phyloP scores from a whole-genome alignment of 2,113 vertebrate genomes.

The Platichthys flesus region DNA sequence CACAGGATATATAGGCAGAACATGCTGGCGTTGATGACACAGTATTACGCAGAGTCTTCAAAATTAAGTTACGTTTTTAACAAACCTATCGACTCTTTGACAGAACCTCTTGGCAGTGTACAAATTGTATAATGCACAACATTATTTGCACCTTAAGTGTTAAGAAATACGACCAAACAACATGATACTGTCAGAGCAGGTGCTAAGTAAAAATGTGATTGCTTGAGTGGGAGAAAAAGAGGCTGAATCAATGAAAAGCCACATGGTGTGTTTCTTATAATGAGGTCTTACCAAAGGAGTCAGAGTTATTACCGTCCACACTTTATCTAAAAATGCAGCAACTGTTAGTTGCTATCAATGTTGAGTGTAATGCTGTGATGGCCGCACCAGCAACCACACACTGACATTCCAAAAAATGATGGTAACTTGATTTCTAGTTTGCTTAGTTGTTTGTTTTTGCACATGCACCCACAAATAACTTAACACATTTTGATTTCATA shows the following conservation, averaged over 20 bases:
- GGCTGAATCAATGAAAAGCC: not conserved
- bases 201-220: not conserved
- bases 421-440: too few species aligned
- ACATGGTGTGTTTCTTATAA: not conserved
- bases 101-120: not conserved
- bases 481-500: too few species aligned
- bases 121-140: too few species aligned
- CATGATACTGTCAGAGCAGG: not conserved
- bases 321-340: not conserved
- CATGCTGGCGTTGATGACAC: not conserved
- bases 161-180: not conserved
- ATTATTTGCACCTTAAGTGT: constrained; percentile 5
- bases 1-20: not conserved
- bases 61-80: too few species aligned
- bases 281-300: not conserved
- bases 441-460: too few species aligned
- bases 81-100: not conserved
- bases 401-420: too few species aligned
- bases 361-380: not conserved
- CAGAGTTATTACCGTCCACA: not conserved
- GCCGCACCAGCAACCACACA: too few species aligned
- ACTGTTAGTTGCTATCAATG: not conserved
- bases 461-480: too few species aligned
- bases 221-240: not conserved
- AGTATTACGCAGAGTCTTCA: not conserved